Percentiles rank a stretch among this genome's conserved stretches.
These are phyloP conservation scores for Hoplias malabaricus DNA, from an alignment of 2,113 vertebrate species.

Conservation along the genomic window DNA sequence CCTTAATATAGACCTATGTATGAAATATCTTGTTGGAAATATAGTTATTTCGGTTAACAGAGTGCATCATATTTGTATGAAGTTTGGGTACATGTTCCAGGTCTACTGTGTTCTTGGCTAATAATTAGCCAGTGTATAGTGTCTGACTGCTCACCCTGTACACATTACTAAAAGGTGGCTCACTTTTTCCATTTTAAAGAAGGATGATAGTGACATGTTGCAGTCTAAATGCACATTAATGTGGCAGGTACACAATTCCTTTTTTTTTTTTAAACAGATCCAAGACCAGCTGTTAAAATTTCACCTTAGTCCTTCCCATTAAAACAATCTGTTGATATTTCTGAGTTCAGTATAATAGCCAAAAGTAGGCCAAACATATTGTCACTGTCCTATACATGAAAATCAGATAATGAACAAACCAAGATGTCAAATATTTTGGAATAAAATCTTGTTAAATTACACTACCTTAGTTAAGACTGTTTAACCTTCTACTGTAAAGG, in stretches of 20 bases:
- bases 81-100: neutral
- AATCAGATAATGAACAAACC: neutral
- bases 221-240: neutral
- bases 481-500: no score
- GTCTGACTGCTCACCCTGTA: neutral
- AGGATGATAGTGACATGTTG: neutral
- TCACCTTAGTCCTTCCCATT: neutral
- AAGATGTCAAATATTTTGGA: no score
- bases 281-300: neutral
- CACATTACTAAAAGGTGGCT: neutral
- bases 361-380: neutral
- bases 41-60: neutral
- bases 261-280: neutral
- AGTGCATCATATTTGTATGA: neutral
- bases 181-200: slow-evolving; percentile 3
- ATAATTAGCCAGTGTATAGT: neutral
- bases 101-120: neutral
- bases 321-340: neutral
- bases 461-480: no score
- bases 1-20: no score
- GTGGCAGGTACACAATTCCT: neutral
- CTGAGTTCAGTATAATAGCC: neutral
- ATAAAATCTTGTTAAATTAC: no score
- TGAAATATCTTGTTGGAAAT: neutral
- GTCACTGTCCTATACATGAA: neutral